Conservation (phyloP, 2,797 vertebrate genomes). For the Ibycter americanus region DNA sequence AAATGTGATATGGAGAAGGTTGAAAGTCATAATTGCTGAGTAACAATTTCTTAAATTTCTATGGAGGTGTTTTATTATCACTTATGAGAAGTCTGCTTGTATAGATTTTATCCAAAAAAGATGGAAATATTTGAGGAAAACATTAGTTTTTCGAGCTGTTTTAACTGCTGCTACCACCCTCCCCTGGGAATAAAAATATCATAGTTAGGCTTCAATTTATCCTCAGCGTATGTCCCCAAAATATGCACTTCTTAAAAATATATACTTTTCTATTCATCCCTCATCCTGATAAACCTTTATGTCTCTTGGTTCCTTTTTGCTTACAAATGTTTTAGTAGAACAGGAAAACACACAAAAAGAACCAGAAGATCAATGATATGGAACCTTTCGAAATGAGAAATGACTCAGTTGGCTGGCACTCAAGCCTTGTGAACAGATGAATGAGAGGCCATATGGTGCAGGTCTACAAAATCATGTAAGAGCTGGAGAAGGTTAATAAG, state of each 20-base stretch:
- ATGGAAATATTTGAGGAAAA: background rate
- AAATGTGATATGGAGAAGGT: background rate
- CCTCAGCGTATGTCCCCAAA: background rate
- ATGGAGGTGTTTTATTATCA: background rate
- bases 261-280: background rate
- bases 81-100: background rate
- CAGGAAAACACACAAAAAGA: background rate
- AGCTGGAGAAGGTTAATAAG: background rate
- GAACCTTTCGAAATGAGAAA: background rate
- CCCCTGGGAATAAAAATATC: background rate
- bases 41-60: background rate
- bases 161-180: background rate
- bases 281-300: background rate
- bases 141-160: background rate
- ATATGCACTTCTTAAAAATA: background rate
- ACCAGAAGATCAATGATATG: background rate
- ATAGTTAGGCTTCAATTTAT: background rate
- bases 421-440: background rate
- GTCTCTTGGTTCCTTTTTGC: background rate
- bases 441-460: background rate
- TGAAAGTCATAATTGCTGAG: background rate
- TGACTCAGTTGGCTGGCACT: background rate
- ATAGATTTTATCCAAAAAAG: background rate
- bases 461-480: background rate
- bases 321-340: background rate